Conservation (phyloP, 2,113 vertebrate species). For the Ctenodactylus gundi region DNA sequence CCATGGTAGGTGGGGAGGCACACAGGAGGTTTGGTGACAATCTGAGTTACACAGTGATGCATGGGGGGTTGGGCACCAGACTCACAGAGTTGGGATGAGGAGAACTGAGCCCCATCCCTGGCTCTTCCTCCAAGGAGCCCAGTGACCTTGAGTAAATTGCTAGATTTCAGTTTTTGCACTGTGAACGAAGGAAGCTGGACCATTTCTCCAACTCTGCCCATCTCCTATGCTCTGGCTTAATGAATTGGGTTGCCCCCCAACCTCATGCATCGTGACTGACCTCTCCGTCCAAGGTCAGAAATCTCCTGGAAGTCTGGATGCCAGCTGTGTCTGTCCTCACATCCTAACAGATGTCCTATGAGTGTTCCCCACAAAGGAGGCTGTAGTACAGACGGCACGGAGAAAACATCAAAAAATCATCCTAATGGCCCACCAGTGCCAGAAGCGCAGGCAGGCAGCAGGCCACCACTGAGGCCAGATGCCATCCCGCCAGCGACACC, state of each 20-base stretch:
- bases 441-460: background rate
- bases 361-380: background rate
- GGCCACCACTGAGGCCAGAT: background rate
- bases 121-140: background rate
- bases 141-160: background rate
- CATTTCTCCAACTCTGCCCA: background rate
- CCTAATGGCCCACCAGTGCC: background rate
- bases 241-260: background rate
- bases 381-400: background rate
- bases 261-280: background rate
- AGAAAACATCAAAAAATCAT: background rate
- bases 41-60: background rate
- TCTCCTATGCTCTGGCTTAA: background rate
- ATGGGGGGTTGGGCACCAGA: background rate
- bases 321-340: background rate
- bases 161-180: background rate
- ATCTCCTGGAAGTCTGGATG: background rate
- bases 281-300: conserved; percentile 18
- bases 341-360: background rate
- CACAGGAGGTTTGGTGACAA: background rate
- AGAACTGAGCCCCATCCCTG: background rate
- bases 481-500: background rate
- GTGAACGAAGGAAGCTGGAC: background rate
- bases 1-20: background rate
- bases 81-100: background rate